Conservation (phyloP, 2,113 vertebrate species). For the Pithys albifrons region DNA sequence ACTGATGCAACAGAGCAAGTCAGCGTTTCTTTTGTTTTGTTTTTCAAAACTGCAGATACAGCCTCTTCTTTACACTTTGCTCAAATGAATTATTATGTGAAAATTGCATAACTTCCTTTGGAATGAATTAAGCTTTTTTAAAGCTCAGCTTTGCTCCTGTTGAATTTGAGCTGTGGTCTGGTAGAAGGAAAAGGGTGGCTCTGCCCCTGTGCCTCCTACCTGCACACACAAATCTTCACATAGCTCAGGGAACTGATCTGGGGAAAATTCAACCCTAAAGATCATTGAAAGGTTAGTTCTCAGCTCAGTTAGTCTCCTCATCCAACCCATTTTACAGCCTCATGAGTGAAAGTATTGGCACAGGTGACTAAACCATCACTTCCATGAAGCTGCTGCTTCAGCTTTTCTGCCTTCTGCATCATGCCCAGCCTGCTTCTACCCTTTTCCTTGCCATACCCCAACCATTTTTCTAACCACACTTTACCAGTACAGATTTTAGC, state of each 20-base stretch:
- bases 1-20: background rate
- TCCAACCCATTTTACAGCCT: background rate
- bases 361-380: background rate
- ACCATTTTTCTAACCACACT: background rate
- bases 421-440: background rate
- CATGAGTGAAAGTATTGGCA: background rate
- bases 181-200: background rate
- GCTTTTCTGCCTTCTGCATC: background rate
- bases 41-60: background rate
- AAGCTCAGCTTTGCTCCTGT: background rate
- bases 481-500: background rate
- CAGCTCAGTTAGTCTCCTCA: background rate
- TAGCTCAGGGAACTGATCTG: background rate
- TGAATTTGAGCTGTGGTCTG: background rate
- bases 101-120: background rate
- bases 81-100: background rate
- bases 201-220: background rate
- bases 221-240: fast-evolving
- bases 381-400: background rate
- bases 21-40: background rate
- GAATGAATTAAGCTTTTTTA: background rate
- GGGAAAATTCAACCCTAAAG: background rate
- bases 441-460: background rate
- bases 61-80: background rate
- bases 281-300: background rate